Percentiles rank a stretch among this genome's conserved stretches.
Conservation (phyloP, 2,797 vertebrate species). For the Parotocinclus haroldoi region DNA sequence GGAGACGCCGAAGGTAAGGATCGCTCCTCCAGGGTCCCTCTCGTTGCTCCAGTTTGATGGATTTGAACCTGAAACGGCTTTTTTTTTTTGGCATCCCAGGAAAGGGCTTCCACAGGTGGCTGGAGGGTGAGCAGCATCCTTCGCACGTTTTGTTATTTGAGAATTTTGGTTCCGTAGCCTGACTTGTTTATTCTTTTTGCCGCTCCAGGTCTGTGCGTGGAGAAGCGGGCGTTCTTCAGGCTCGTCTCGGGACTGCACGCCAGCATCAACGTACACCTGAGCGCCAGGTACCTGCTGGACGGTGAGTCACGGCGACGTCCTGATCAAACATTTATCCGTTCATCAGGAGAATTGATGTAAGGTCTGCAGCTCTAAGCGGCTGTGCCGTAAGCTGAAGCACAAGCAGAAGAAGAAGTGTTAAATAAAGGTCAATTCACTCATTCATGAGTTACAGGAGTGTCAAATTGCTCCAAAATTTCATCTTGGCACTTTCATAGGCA, state of each 20-base stretch:
- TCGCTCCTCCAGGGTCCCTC: neutral
- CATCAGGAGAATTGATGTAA: too few relatives aligned
- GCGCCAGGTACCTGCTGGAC: constrained; percentile 84
- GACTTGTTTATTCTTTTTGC: too few relatives aligned
- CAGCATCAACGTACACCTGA: constrained; percentile 91
- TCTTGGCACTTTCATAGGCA: too few relatives aligned
- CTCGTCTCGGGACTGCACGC: constrained; percentile 89
- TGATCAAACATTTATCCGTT: neutral
- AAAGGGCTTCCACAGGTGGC: constrained; percentile 82
- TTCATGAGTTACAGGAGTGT: too few relatives aligned
- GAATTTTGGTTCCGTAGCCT: neutral
- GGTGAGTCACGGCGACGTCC: constrained; percentile 63
- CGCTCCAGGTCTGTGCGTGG: constrained; percentile 82
- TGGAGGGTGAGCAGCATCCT: constrained; percentile 78
- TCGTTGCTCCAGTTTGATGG: neutral
- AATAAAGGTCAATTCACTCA: too few relatives aligned
- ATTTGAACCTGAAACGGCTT: neutral
- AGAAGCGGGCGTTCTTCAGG: constrained; percentile 90
- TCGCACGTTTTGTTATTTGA: neutral
- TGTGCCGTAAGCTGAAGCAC: too few relatives aligned
- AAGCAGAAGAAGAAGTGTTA: too few relatives aligned
- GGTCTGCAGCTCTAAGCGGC: too few relatives aligned
- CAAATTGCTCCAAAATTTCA: too few relatives aligned
- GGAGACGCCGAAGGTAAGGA: constrained; percentile 70
- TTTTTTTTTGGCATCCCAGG: constrained; percentile 64